phyloP scores from a whole-genome alignment of 2,888 invertebrate genomes.

The Mesochorus sp. region DNA sequence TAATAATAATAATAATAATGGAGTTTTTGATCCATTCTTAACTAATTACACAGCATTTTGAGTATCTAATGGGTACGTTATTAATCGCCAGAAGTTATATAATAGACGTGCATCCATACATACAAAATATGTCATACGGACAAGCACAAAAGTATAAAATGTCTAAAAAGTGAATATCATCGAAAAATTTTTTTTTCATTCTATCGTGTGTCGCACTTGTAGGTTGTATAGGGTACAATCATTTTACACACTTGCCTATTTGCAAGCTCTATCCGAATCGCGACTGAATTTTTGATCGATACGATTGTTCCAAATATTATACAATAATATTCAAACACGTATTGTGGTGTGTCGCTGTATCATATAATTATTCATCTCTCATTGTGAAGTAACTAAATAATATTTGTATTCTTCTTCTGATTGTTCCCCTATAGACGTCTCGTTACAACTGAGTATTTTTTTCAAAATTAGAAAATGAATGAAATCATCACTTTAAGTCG shows the following conservation, averaged over 20 bases:
- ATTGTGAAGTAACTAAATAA: constrained; percentile 39
- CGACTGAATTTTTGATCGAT: too few relatives aligned
- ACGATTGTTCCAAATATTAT: too few relatives aligned
- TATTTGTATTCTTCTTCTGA: not conserved
- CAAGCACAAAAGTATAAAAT: constrained; percentile 11
- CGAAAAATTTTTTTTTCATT: constrained; percentile 18
- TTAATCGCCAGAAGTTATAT: constrained; percentile 53
- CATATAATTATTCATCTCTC: constrained; percentile 42
- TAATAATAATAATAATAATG: constrained; percentile 48
- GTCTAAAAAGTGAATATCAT: not conserved
- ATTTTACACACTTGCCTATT: too few relatives aligned
- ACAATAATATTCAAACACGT: not conserved
- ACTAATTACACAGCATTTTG: constrained; percentile 56
- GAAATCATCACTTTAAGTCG: too few relatives aligned
- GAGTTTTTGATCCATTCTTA: constrained; percentile 29
- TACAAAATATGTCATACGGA: constrained; percentile 36
- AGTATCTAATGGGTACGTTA: constrained; percentile 63
- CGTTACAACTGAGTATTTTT: not conserved
- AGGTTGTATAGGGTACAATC: too few relatives aligned
- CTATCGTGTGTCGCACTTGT: too few relatives aligned
- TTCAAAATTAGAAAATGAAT: too few relatives aligned
- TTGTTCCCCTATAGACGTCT: not conserved
- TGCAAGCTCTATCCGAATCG: not conserved
- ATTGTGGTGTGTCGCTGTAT: constrained; percentile 28
- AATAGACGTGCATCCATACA: constrained; percentile 53